These are phyloP conservation scores for Augiades crinisus DNA, from an alignment of 2,888 invertebrate genomes.

Conservation along the genomic window DNA sequence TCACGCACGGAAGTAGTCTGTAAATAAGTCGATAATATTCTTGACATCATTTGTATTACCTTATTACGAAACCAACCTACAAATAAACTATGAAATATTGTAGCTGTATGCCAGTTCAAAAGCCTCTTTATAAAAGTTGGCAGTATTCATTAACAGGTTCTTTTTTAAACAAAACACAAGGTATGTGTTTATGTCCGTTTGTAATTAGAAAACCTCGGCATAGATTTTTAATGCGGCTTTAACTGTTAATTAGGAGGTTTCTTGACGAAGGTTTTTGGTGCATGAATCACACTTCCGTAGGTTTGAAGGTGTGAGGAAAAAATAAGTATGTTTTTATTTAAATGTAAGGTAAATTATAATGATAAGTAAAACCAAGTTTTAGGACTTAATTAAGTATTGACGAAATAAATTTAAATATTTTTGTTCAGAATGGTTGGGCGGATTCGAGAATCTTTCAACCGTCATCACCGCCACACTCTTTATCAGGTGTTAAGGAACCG, in stretches of 20 bases:
- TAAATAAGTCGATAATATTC: too few relatives aligned
- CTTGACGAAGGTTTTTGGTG: slow-evolving; percentile 14
- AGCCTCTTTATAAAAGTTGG: slow-evolving; percentile 12
- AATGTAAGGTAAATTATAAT: too few relatives aligned
- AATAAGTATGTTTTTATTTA: neutral
- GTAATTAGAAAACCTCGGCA: slow-evolving; percentile 22
- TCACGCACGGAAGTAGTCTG: too few relatives aligned
- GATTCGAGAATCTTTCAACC: too few relatives aligned
- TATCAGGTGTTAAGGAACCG: too few relatives aligned
- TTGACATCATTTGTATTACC: too few relatives aligned
- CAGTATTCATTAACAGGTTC: slow-evolving; percentile 19
- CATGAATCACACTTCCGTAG: slow-evolving; percentile 14
- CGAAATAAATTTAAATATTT: too few relatives aligned
- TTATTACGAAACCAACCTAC: neutral
- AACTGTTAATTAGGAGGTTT: slow-evolving; percentile 19
- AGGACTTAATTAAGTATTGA: too few relatives aligned
- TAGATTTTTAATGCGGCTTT: slow-evolving; percentile 21
- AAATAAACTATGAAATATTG: neutral
- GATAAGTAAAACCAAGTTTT: too few relatives aligned
- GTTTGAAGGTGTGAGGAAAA: neutral
- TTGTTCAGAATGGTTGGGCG: too few relatives aligned
- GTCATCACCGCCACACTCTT: too few relatives aligned
- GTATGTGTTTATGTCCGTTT: slow-evolving; percentile 16
- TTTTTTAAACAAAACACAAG: slow-evolving; percentile 18
- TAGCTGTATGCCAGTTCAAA: neutral